These are phyloP conservation scores for Geophilus truncorum DNA, from an alignment of 2,888 invertebrate genomes.

Conservation along the genomic window DNA sequence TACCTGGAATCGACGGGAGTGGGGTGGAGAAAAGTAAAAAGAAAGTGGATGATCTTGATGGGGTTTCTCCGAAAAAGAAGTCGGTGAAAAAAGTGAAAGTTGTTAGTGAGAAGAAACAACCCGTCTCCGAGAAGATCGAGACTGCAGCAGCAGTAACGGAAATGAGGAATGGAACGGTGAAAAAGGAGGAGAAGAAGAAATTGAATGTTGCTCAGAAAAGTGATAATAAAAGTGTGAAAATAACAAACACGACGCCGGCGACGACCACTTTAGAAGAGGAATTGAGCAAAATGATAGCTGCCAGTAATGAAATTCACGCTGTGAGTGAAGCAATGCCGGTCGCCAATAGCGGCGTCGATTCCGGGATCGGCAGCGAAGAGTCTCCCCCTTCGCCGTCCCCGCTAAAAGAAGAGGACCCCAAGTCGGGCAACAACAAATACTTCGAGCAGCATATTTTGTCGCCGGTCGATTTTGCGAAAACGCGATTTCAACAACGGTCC, in stretches of 20 bases:
- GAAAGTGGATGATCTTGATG: background rate
- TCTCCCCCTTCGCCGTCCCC: background rate
- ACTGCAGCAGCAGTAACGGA: no score
- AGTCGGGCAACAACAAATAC: background rate
- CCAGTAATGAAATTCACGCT: background rate
- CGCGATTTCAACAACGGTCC: conserved; percentile 57
- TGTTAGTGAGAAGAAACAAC: background rate
- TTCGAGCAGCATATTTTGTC: conserved; percentile 49
- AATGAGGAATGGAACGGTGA: background rate
- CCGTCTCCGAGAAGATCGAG: background rate
- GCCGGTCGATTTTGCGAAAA: conserved; percentile 62
- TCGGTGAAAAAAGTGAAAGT: background rate
- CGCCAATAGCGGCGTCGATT: background rate
- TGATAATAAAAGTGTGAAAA: conserved; percentile 2
- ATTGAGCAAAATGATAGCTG: background rate
- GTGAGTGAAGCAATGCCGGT: background rate
- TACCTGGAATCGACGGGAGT: background rate
- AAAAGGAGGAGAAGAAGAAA: background rate
- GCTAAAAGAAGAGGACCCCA: background rate
- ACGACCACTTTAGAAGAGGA: background rate
- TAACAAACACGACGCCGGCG: background rate
- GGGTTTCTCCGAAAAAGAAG: background rate
- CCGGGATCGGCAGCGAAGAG: background rate
- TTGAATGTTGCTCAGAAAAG: no score
- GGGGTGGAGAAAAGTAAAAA: background rate